phyloP scores from a whole-genome alignment of 2,888 invertebrate genomes.

The Metellina segmentata region DNA sequence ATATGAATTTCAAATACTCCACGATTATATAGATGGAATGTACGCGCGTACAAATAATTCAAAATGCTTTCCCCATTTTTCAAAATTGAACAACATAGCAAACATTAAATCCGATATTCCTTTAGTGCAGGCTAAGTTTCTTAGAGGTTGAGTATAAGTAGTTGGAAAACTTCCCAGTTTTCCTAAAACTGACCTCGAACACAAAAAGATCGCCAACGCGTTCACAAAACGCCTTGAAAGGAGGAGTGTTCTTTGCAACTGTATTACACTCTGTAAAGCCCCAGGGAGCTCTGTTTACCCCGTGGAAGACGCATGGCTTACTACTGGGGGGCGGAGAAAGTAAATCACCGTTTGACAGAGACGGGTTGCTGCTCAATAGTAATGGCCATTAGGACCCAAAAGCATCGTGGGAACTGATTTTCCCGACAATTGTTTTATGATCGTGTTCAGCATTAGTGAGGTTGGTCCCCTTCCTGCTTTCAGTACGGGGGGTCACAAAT shows the following conservation, averaged over 20 bases:
- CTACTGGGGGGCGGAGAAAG: conserved; percentile 23
- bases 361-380: conserved; percentile 47
- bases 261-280: conserved; percentile 46
- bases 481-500: background rate
- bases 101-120: too few species aligned
- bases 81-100: too few species aligned
- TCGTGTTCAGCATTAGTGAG: conserved; percentile 60
- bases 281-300: conserved; percentile 15
- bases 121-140: too few species aligned
- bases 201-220: too few species aligned
- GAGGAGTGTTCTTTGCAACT: conserved; percentile 22
- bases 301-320: conserved; percentile 51
- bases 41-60: too few species aligned
- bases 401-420: conserved; percentile 61
- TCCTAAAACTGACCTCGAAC: too few species aligned
- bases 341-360: conserved; percentile 70
- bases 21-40: too few species aligned
- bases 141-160: too few species aligned
- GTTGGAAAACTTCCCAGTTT: too few species aligned
- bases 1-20: too few species aligned
- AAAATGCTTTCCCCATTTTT: too few species aligned
- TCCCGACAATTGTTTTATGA: conserved; percentile 72
- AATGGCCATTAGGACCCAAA: conserved; percentile 67
- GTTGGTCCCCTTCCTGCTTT: conserved; percentile 31
- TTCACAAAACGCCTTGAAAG: too few species aligned